phyloP scores from a whole-genome alignment of 2,113 vertebrate species.

The Petrocephalus microphthalmus region DNA sequence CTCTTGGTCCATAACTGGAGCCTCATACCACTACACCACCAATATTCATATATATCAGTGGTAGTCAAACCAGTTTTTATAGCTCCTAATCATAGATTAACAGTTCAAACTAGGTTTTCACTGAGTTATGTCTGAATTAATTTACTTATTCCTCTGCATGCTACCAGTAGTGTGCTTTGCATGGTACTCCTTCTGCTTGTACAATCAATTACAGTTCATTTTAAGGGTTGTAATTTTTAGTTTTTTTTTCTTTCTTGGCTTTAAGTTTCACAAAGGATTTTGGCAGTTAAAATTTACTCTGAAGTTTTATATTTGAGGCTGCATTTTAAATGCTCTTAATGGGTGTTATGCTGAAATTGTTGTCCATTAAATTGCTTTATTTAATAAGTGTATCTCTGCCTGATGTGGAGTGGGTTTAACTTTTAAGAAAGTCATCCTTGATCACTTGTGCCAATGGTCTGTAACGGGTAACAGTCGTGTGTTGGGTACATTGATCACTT shows the following conservation, averaged over 20 bases:
- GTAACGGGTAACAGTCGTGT: too few relatives aligned
- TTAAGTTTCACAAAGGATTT: background rate
- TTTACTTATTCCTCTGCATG: background rate
- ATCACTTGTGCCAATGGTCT: background rate
- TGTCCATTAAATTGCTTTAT: background rate
- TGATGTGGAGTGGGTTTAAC: background rate
- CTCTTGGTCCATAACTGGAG: too few relatives aligned
- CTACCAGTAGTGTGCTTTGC: background rate
- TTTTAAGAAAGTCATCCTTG: background rate
- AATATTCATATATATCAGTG: too few relatives aligned
- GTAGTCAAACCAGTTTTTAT: background rate
- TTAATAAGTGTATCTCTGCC: background rate
- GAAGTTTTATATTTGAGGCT: background rate
- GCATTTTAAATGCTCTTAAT: background rate
- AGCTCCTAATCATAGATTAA: background rate
- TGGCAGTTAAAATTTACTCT: background rate
- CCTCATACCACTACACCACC: too few relatives aligned
- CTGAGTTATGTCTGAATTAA: background rate
- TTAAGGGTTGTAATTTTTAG: background rate
- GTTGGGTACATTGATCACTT: too few relatives aligned
- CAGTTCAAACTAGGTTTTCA: background rate
- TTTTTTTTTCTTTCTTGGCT: background rate
- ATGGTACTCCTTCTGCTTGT: background rate
- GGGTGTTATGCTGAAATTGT: background rate
- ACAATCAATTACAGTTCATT: background rate